phyloP scores from a whole-genome alignment of 2,797 vertebrate species.

The Leucoraja ocellata region DNA sequence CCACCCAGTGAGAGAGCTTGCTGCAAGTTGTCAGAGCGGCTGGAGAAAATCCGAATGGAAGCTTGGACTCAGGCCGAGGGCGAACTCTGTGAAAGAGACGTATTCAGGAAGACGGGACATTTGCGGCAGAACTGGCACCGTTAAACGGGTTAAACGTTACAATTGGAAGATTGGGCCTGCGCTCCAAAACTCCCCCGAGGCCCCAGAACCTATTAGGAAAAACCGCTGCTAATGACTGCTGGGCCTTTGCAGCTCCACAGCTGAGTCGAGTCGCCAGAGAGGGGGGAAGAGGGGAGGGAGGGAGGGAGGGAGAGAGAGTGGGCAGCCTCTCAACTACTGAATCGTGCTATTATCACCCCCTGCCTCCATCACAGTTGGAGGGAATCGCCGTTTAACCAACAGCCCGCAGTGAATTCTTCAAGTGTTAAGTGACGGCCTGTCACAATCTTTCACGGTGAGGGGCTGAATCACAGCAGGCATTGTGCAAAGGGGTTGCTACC shows the following conservation, averaged over 20 bases:
- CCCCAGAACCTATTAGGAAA: neutral
- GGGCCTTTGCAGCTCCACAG: neutral
- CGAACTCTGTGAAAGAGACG: neutral
- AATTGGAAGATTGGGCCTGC: neutral
- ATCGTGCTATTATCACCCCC: neutral
- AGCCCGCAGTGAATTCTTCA: constrained; percentile 58
- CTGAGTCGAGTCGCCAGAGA: neutral
- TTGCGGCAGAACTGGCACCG: neutral
- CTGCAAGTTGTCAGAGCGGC: neutral
- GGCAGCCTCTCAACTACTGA: neutral
- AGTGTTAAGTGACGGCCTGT: constrained; percentile 65
- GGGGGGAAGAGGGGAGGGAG: neutral
- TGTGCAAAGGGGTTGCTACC: neutral
- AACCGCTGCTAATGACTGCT: neutral
- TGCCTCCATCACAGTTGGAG: neutral
- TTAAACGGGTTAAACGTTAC: neutral
- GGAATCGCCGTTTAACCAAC: neutral
- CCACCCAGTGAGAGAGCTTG: neutral
- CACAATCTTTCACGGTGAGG: constrained; percentile 54
- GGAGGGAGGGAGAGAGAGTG: neutral
- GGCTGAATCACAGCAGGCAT: neutral
- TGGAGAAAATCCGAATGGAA: neutral
- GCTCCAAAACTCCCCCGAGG: neutral
- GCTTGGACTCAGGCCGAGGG: neutral
- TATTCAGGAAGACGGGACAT: neutral